Conservation (phyloP, 2,113 vertebrate genomes). For the Zingel zingel region DNA sequence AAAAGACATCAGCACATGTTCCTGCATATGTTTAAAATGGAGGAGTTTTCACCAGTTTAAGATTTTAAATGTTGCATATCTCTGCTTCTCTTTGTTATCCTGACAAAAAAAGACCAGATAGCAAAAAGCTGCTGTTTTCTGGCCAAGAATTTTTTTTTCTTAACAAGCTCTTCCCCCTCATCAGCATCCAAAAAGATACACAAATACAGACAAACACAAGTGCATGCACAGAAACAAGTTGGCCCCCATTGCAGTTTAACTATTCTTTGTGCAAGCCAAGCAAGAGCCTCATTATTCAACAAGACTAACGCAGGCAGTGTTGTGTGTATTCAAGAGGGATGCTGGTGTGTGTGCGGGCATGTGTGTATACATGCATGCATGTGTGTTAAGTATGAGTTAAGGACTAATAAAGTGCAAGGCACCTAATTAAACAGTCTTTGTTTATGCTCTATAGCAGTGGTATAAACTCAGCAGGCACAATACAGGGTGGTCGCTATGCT, state of each 20-base stretch:
- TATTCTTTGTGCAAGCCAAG: constrained; percentile 67
- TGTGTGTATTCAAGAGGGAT: constrained; percentile 55
- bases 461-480: constrained; percentile 76
- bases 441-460: constrained; percentile 77
- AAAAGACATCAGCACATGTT: constrained; percentile 54
- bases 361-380: constrained; percentile 21
- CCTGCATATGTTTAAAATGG: constrained; percentile 53
- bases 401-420: constrained; percentile 81
- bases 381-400: constrained; percentile 80
- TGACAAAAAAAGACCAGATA: constrained; percentile 58
- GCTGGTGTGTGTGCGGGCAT: constrained; percentile 22
- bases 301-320: constrained; percentile 57
- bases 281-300: constrained; percentile 75
- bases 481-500: constrained; percentile 64
- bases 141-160: constrained; percentile 66
- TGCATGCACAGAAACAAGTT: constrained; percentile 30
- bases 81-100: constrained; percentile 62
- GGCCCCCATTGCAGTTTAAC: constrained; percentile 66
- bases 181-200: constrained; percentile 66
- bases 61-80: constrained; percentile 51
- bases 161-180: constrained; percentile 68
- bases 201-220: constrained; percentile 36
- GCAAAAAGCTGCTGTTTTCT: constrained; percentile 66
- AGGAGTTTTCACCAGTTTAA: constrained; percentile 31
- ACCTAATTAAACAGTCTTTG: constrained; percentile 86